Conservation (phyloP, 2,113 vertebrate species). For the Oceanodroma tethys region DNA sequence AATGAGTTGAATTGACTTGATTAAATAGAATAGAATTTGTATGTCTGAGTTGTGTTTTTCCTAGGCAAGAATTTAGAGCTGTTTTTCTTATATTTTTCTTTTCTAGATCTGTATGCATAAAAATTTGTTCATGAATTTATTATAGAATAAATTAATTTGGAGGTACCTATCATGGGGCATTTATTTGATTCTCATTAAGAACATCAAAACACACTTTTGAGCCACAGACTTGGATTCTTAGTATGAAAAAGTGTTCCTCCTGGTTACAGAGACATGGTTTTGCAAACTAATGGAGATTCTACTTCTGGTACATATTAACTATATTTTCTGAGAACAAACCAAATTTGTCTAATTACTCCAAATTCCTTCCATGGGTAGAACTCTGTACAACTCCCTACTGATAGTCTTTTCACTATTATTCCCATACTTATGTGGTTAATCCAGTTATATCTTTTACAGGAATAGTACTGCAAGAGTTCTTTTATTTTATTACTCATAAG, state of each 20-base stretch:
- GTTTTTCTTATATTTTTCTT: neutral
- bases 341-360: neutral
- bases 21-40: neutral
- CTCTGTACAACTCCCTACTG: neutral
- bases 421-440: neutral
- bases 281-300: neutral
- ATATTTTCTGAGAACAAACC: slow-evolving; percentile 12
- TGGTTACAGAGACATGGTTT: neutral
- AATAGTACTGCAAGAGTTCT: neutral
- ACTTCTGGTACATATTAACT: slow-evolving; percentile 22
- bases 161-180: neutral
- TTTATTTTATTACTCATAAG: neutral
- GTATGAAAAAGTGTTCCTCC: neutral
- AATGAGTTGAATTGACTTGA: neutral
- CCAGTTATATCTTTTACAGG: neutral
- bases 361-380: slow-evolving; percentile 6
- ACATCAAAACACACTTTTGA: slow-evolving; percentile 30
- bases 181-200: slow-evolving; percentile 21
- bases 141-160: slow-evolving; percentile 9
- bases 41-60: neutral
- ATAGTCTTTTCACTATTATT: neutral
- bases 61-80: neutral
- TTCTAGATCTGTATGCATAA: neutral
- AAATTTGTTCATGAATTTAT: neutral
- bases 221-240: neutral